Evolutionary conservation across 2,888 invertebrate genomes (phyloP), one percentile per base, ranked within the genome.

Genomic region (Ectemnius cavifrons): DNA sequence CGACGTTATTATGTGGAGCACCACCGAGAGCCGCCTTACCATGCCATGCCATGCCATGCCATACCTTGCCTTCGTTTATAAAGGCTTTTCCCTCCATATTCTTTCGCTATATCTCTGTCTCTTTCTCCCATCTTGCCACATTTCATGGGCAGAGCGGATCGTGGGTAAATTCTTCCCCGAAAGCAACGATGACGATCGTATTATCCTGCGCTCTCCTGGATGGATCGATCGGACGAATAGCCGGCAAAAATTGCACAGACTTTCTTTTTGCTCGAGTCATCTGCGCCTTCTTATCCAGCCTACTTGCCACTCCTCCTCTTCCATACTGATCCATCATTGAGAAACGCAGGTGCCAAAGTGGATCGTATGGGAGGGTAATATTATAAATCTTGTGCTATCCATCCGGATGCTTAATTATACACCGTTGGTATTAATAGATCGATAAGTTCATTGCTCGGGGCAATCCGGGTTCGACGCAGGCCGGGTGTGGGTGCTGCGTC

Each of bases 1-100:
- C 71, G 69, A 56, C 75, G 79, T 86, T 85, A 85, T 84, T 86
- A 85, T 82, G 71, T 82, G 78, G 77, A 84, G 82, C 82, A 79
- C 71, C 57, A 59, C 37, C 37, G 37, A 37, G 37, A 37, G 37
- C 37, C 37, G 37, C 37, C 37, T 37, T 37, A 6, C 37, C 28
- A 20, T 20, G 20, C 20, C 20, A 20, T 20, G 20, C 20, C 20
- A 20, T 20, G 37, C 37, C 37, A 8, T 8, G 8, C 37, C 37
- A 11, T 16, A 1, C 52, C 16, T 0, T 57, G 20, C 45, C 28
- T 23, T 52, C 73, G 66, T 74, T 77, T 69, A 71, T 67, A 66
- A 70, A 37, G 60, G 49, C 67, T 69, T 69, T 47, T 56, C 47
- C n/a, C 60, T 52, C 62, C 47, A n/a, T n/a, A 13, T 69, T 56